phyloP scores from a whole-genome alignment of 2,888 invertebrate species.

The Sinhomidia bicolor region DNA sequence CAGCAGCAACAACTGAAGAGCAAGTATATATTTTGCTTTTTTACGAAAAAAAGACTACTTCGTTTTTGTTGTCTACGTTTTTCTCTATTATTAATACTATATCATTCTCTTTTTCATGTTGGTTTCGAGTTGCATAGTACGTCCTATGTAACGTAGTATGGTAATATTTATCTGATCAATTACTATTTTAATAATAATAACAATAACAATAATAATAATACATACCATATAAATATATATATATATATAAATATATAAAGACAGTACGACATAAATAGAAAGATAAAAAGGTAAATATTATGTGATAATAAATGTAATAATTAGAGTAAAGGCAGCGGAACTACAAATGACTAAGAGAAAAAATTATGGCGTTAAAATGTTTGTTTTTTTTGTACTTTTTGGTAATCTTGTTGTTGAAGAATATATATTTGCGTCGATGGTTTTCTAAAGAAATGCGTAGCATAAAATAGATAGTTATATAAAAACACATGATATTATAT shows the following conservation, averaged over 20 bases:
- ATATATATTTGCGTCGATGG: neutral
- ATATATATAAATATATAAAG: slow-evolving; percentile 10
- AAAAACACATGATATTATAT: slow-evolving; percentile 33
- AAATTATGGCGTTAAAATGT: slow-evolving; percentile 34
- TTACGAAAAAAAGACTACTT: neutral
- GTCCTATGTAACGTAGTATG: slow-evolving; percentile 2
- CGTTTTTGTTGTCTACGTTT: neutral
- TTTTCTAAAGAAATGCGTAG: slow-evolving; percentile 21
- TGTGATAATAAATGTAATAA: neutral
- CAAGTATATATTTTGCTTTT: neutral
- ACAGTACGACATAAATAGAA: slow-evolving; percentile 29
- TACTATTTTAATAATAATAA: no score
- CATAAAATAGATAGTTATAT: neutral
- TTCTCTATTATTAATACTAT: no score
- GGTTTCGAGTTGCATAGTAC: slow-evolving; percentile 4
- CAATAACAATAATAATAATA: no score
- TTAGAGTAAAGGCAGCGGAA: slow-evolving; percentile 45
- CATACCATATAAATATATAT: slow-evolving; percentile 31
- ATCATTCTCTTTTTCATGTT: neutral
- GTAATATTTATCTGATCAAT: neutral
- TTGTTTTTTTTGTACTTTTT: no score
- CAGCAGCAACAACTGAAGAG: slow-evolving; percentile 44
- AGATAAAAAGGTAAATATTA: slow-evolving; percentile 24
- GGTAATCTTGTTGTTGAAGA: slow-evolving; percentile 13
- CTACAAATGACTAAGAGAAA: slow-evolving; percentile 31